phyloP scores from a whole-genome alignment of 2,888 invertebrate species.

The Adelphocoris suturalis region DNA sequence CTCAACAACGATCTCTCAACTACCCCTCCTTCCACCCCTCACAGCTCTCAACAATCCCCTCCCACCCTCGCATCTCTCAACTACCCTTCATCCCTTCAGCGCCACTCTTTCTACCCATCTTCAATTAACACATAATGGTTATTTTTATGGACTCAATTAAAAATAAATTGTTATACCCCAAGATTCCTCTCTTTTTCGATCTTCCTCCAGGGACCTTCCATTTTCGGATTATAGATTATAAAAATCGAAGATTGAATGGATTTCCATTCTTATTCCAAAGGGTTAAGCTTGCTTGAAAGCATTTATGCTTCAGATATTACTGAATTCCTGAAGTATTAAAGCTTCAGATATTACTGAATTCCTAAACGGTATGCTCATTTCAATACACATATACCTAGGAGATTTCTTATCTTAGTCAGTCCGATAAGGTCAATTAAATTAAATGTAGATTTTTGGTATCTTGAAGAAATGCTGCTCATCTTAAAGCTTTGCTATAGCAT shows the following conservation, averaged over 20 bases:
- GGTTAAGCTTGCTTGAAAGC: too few species aligned
- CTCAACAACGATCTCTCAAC: background rate
- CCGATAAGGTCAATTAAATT: too few species aligned
- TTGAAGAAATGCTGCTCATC: too few species aligned
- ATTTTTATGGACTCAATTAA: conserved; percentile 64
- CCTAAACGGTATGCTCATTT: too few species aligned
- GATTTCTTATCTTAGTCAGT: too few species aligned
- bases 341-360: too few species aligned
- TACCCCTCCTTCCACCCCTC: background rate
- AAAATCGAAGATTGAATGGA: background rate
- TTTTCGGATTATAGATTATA: background rate
- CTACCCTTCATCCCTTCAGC: background rate
- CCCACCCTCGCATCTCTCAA: background rate
- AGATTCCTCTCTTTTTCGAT: conserved; percentile 9
- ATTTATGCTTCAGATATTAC: too few species aligned
- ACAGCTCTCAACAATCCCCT: background rate
- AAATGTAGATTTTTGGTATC: too few species aligned
- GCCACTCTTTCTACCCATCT: background rate
- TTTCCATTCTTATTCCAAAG: background rate
- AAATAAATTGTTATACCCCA: conserved; percentile 39
- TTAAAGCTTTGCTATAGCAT: too few species aligned
- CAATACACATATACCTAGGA: too few species aligned
- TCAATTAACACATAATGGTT: conserved; percentile 61
- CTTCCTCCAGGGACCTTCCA: background rate
- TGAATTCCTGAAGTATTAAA: too few species aligned